Conservation (phyloP, 2,888 invertebrate species). For the Formica aserva region DNA sequence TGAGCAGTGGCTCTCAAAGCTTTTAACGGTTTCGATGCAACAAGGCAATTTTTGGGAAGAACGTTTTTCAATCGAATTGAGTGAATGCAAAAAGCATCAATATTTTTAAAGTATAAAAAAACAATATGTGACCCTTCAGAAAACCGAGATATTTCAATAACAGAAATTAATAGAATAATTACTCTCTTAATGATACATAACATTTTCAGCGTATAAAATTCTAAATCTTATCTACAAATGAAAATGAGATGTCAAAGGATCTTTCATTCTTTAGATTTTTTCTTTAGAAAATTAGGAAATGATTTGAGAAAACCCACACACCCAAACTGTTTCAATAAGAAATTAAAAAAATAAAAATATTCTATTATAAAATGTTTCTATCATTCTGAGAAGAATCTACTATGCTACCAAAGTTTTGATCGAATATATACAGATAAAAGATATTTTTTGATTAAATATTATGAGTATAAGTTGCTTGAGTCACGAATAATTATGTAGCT, state of each 20-base stretch:
- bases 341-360: not conserved
- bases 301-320: not conserved
- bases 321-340: not conserved
- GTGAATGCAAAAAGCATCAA: constrained; percentile 1
- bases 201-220: not conserved
- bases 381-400: not conserved
- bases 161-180: not conserved
- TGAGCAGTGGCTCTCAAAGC: constrained; percentile 72
- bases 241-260: not conserved
- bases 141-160: not conserved
- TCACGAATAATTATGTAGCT: constrained; percentile 20
- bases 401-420: not conserved
- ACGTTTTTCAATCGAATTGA: not conserved
- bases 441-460: not conserved
- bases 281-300: not conserved
- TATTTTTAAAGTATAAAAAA: not conserved
- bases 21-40: constrained; percentile 48
- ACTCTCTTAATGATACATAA: not conserved
- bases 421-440: not conserved
- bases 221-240: not conserved
- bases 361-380: not conserved
- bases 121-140: not conserved
- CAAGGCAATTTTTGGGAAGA: constrained; percentile 9
- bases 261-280: not conserved
- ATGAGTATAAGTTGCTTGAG: not conserved